Percentiles rank a stretch among this genome's conserved stretches.
phyloP scores from a whole-genome alignment of 2,113 vertebrate genomes.

The human (Homo sapiens) region GRCh38 chr3:182233001-182233500 shows the following conservation, averaged over 20 bases:
- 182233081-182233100: conserved; percentile 1
- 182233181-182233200: conserved; percentile 1
- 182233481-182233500: not conserved
- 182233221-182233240: not conserved
- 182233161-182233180: conserved; percentile 4
- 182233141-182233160: not conserved
- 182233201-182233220: not conserved
- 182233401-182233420: not conserved
- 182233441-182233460: not conserved
- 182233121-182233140: not conserved
- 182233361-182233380: not conserved
- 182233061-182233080: not conserved
- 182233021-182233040: not conserved
- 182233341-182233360: conserved; percentile 26
- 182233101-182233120: conserved; percentile 27
- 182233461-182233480: not conserved
- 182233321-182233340: conserved; percentile 5
- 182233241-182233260: not conserved
- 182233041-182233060: not conserved
- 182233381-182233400: not conserved
- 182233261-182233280: conserved; percentile 7
- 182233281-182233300: not conserved
- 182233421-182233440: not conserved
- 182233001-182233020: conserved; percentile 49
- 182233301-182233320: not conserved